These are phyloP conservation scores for Propithecus perrieri DNA, from an alignment of 2,797 vertebrate genomes.

Conservation along the genomic window DNA sequence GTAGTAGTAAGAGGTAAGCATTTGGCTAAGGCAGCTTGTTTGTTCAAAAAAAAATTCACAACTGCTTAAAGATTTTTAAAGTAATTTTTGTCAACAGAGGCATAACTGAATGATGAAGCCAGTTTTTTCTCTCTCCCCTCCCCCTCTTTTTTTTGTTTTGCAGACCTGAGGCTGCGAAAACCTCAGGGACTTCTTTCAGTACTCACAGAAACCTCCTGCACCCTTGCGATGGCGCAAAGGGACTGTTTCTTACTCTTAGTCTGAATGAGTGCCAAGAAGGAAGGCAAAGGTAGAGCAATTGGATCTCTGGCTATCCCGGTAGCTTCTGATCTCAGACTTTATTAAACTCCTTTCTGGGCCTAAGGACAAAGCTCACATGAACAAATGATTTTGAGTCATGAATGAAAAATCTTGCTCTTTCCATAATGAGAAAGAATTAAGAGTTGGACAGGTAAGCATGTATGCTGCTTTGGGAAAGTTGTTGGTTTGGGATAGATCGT, in stretches of 20 bases:
- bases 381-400: conserved; percentile 66
- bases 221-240: conserved; percentile 59
- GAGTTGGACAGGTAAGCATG: conserved; percentile 68
- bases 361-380: conserved; percentile 6
- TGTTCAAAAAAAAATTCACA: conserved; percentile 18
- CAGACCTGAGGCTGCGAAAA: conserved; percentile 23
- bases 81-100: neutral
- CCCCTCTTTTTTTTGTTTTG: neutral
- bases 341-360: neutral
- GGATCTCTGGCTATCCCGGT: neutral
- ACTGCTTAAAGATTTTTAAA: conserved; percentile 2
- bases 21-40: neutral
- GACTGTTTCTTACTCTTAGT: conserved; percentile 44
- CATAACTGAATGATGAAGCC: conserved; percentile 5
- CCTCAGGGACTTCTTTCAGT: conserved; percentile 30
- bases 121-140: neutral
- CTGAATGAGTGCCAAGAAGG: conserved; percentile 22
- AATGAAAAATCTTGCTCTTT: conserved; percentile 55
- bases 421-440: conserved; percentile 39
- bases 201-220: neutral
- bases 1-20: neutral
- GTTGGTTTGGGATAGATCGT: neutral
- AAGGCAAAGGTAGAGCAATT: neutral
- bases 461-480: neutral
- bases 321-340: neutral